Evolutionary conservation across 2,113 vertebrate genomes (phyloP), one percentile per base, ranked within the genome.

Genomic region (Ascaphus truei): DNA sequence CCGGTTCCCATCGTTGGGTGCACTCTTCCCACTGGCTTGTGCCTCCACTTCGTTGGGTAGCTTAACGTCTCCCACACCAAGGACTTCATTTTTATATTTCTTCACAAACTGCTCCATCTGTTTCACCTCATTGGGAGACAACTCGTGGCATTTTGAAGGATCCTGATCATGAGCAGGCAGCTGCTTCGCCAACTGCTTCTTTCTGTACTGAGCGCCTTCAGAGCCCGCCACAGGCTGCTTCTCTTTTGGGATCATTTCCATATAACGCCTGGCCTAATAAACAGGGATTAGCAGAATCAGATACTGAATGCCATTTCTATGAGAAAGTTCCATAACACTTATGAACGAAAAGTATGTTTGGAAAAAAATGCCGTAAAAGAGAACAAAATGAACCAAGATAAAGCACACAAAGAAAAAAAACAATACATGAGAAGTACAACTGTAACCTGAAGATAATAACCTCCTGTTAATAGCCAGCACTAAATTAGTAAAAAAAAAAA

Each of bases 161-260:
- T 99, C 96, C 83, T 99, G 96, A 83, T 99, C 97, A 0, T 99
- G 97, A 47, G 95, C 96, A 1, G 97, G 97, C 59, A 99, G 92
- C 89, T 99, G 97, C 64, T 92, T 92, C 5, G 93, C 97, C 93
- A 99, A 91, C 87, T 99, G 96, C 75, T 95, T 95, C 81, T 98
- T 94, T 29, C 96, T 93, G 86, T 99, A 99, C n/a, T 90, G 92
- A 0, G 97, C 97, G 4, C 96, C 97, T 75, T 94, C 90, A 0
- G 96, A 90, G 27, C 96, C 96, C 15, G 90, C 84, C 62, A 98
- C 90, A 0, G 97, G 97, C 71, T 96, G 95, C 55, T 92, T 96
- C 78, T 98, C 96, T 59, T 90, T 91, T 0, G 97, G 97, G 20
- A 99, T 88, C 87, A 99, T 90, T 87, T 99, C 92, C 78, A 99